Conservation (phyloP, 1,140 invertebrate genomes). For the Pogonus chalceus region DNA sequence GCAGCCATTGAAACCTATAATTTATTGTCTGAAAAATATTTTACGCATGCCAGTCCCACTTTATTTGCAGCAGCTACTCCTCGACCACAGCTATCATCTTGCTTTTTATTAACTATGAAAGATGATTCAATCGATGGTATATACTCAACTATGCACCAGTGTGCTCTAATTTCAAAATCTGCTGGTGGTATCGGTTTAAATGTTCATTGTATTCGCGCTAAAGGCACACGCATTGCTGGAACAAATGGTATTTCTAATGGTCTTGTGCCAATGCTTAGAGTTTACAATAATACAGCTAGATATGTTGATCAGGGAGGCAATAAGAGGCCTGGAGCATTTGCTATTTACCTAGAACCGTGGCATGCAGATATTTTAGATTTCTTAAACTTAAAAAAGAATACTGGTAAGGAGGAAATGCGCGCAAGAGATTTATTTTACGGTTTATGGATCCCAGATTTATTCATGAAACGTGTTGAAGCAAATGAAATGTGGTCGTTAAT, state of each 20-base stretch:
- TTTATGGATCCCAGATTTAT: slow-evolving; percentile 97
- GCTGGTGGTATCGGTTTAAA: slow-evolving; percentile 97
- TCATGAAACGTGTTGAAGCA: slow-evolving; percentile 91
- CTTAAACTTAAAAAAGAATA: slow-evolving; percentile 89
- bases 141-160: slow-evolving; percentile 87
- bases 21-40: slow-evolving; percentile 88
- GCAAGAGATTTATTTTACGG: slow-evolving; percentile 97
- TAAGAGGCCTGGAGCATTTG: slow-evolving; percentile 97
- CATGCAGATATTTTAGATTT: slow-evolving; percentile 97
- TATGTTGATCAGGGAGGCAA: slow-evolving; percentile 99
- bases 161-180: slow-evolving; percentile 92
- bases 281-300: slow-evolving; percentile 92
- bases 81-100: slow-evolving; percentile 88
- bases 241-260: slow-evolving; percentile 95
- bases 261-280: slow-evolving; percentile 92
- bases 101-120: slow-evolving; percentile 90
- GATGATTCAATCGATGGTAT: slow-evolving; percentile 99
- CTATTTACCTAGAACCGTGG: slow-evolving; percentile 98
- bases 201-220: slow-evolving; percentile 91
- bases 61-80: slow-evolving; percentile 91
- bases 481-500: slow-evolving; percentile 89
- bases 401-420: slow-evolving; percentile 83
- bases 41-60: slow-evolving; percentile 96
- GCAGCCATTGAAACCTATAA: slow-evolving; percentile 95
- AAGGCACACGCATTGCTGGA: slow-evolving; percentile 84